Evolutionary conservation across 2,113 vertebrate genomes (phyloP).

Genomic region (Malurus melanocephalus): DNA sequence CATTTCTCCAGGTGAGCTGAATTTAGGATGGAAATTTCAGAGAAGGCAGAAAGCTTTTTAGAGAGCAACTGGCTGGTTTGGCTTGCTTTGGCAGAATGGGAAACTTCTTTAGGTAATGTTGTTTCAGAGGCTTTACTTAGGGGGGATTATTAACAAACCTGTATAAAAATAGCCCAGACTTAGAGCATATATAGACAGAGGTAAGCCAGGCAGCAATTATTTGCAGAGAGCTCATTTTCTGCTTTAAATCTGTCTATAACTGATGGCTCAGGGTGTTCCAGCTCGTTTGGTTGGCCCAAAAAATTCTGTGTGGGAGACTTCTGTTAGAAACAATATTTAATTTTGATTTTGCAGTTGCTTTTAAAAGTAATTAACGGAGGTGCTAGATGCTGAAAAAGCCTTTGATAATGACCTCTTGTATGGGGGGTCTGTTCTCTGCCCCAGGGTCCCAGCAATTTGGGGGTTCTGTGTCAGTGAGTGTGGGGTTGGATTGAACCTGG

Average conservation of each 20-base stretch:
- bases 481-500: fast-evolving
- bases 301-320: fast-evolving
- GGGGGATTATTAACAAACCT: background rate
- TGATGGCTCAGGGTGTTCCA: background rate
- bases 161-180: background rate
- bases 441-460: background rate
- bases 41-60: background rate
- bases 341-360: background rate
- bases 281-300: no score
- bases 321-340: background rate
- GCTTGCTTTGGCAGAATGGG: background rate
- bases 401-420: background rate
- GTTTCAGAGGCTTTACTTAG: background rate
- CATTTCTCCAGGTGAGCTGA: background rate
- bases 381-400: background rate
- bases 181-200: background rate
- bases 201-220: background rate
- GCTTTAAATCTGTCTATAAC: background rate
- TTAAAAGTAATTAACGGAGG: background rate
- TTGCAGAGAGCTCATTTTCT: background rate
- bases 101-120: background rate
- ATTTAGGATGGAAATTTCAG: background rate
- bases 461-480: fast-evolving
- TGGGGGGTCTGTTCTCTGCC: background rate
- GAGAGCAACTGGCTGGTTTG: background rate